Conservation (phyloP, 2,888 invertebrate species). For the Agonum fuliginosum region DNA sequence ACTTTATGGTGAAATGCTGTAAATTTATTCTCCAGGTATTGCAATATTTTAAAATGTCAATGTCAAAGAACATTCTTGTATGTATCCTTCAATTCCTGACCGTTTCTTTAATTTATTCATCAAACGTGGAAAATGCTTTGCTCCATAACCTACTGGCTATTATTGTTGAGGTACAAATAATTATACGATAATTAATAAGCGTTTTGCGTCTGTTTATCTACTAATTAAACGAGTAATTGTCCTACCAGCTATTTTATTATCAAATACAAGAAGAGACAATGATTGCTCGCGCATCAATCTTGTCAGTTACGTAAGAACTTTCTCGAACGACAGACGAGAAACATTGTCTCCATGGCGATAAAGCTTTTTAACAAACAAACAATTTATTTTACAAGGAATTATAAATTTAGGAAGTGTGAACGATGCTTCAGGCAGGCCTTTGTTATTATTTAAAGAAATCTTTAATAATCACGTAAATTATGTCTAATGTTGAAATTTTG, state of each 20-base stretch:
- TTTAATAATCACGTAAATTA: too few species aligned
- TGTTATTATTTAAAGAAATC: too few species aligned
- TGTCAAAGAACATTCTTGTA: slow-evolving; percentile 56
- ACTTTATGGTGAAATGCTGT: slow-evolving; percentile 48
- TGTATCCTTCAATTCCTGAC: slow-evolving; percentile 43
- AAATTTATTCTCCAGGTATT: slow-evolving; percentile 52
- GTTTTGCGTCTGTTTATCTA: not conserved
- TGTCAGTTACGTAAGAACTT: slow-evolving; percentile 4
- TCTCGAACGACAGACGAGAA: slow-evolving; percentile 1
- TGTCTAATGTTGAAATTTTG: too few species aligned
- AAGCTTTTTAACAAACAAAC: not conserved
- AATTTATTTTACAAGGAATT: not conserved
- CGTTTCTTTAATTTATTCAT: slow-evolving; percentile 39
- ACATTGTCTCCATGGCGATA: slow-evolving; percentile 10
- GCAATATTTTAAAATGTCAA: slow-evolving; percentile 57
- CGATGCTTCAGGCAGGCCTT: too few species aligned
- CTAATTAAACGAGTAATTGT: slow-evolving; percentile 3
- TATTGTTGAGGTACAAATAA: too few species aligned
- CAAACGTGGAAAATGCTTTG: slow-evolving; percentile 14
- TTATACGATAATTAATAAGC: too few species aligned
- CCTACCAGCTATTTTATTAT: slow-evolving; percentile 12
- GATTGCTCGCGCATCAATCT: slow-evolving; percentile 12
- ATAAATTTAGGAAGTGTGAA: not conserved
- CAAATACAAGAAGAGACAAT: slow-evolving; percentile 14
- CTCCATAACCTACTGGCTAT: slow-evolving; percentile 45